Evolutionary conservation across 2,113 vertebrate genomes (phyloP).

Genomic region (Platysternon megacephalum): DNA sequence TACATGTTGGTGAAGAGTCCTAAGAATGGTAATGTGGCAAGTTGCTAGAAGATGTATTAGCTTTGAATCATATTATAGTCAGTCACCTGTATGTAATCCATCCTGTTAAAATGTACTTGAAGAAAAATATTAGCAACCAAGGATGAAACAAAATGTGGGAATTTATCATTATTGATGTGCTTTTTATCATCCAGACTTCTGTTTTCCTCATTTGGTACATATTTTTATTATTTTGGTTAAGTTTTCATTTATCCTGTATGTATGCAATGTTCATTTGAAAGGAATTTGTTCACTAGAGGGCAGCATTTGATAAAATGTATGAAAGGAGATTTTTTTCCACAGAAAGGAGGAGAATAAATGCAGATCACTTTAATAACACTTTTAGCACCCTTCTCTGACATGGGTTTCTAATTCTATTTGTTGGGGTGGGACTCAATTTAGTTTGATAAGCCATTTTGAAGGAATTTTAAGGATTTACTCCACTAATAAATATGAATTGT

Average conservation of each 20-base stretch:
- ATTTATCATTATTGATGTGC: background rate
- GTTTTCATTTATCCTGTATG: background rate
- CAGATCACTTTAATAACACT: slow-evolving; percentile 49
- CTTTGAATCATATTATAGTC: background rate
- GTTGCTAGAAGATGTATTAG: background rate
- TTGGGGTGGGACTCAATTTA: slow-evolving; percentile 66
- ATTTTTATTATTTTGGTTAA: background rate
- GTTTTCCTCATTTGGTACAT: background rate
- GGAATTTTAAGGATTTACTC: slow-evolving; percentile 65
- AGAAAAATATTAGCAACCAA: background rate
- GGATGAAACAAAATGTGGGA: background rate
- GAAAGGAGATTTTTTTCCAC: background rate
- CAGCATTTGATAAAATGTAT: slow-evolving; percentile 84
- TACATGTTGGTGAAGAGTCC: background rate
- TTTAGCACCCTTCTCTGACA: slow-evolving; percentile 31
- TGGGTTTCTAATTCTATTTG: slow-evolving; percentile 65
- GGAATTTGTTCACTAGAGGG: slow-evolving; percentile 80
- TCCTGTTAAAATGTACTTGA: background rate
- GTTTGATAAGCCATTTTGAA: slow-evolving; percentile 68
- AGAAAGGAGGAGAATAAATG: background rate
- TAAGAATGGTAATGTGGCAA: background rate
- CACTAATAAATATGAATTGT: slow-evolving; percentile 69
- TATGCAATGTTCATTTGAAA: background rate
- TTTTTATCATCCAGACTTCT: background rate
- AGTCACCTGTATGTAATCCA: background rate